These are phyloP conservation scores for Onychomys arenicola DNA, from an alignment of 2,797 vertebrate genomes.

Conservation along the genomic window DNA sequence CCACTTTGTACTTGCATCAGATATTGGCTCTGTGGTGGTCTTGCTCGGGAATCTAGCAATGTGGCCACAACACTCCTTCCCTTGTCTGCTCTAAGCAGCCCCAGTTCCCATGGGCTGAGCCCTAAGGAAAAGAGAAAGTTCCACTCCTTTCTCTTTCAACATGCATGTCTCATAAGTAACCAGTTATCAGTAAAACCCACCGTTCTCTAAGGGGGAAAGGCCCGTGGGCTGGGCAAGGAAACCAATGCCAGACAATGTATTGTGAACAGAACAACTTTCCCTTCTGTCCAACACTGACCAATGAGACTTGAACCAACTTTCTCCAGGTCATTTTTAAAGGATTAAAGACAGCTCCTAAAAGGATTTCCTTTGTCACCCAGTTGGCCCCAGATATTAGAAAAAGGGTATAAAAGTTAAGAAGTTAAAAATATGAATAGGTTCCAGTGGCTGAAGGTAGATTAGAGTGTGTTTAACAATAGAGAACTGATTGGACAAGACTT, in stretches of 20 bases:
- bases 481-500: neutral
- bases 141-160: neutral
- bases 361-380: neutral
- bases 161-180: neutral
- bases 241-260: neutral
- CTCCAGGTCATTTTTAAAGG: neutral
- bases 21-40: too few relatives aligned
- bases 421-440: neutral
- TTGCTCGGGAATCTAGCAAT: too few relatives aligned
- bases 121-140: neutral
- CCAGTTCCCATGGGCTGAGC: neutral
- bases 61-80: neutral
- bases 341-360: neutral
- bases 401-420: neutral
- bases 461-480: neutral
- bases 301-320: neutral
- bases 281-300: neutral
- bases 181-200: neutral
- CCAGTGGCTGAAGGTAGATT: neutral
- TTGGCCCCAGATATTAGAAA: neutral
- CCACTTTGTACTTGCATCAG: too few relatives aligned
- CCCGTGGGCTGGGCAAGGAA: neutral
- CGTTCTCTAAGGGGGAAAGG: neutral
- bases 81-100: neutral
- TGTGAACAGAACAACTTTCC: neutral